These are phyloP conservation scores for Bombyx mandarina DNA, from an alignment of 1,140 invertebrate species.

Conservation along the genomic window DNA sequence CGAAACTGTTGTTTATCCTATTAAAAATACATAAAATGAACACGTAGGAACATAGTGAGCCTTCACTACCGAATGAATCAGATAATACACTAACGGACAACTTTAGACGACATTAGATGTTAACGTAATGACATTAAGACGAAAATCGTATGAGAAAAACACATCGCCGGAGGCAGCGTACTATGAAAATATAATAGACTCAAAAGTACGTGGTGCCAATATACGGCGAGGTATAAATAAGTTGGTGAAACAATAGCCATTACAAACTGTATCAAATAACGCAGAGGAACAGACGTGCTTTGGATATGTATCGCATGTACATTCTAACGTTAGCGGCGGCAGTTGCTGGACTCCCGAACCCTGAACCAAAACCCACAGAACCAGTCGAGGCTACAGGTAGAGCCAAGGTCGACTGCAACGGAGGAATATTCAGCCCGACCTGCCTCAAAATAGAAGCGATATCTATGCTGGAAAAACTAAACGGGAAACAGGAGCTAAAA, in stretches of 20 bases:
- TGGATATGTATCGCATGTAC: conserved; percentile 38
- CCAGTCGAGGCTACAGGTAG: conserved; percentile 34
- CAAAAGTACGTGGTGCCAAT: conserved; percentile 46
- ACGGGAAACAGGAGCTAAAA: conserved; percentile 74
- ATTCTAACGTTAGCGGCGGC: conserved; percentile 25
- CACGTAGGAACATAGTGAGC: conserved; percentile 22
- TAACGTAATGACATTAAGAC: conserved; percentile 12
- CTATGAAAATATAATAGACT: conserved; percentile 67
- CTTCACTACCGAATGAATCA: conserved; percentile 41
- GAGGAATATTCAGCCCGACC: conserved; percentile 78
- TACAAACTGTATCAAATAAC: conserved; percentile 52
- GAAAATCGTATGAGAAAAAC: conserved; percentile 4
- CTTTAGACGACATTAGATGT: conserved; percentile 18
- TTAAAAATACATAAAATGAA: conserved; percentile 18
- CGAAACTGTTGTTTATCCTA: conserved; percentile 5
- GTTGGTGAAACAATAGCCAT: conserved; percentile 38
- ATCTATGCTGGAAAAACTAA: conserved; percentile 80
- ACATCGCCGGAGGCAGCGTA: conserved; percentile 52
- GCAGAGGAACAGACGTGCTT: conserved; percentile 39
- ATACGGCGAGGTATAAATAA: conserved; percentile 62
- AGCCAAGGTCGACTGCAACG: conserved; percentile 73
- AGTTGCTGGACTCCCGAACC: conserved; percentile 35
- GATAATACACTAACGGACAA: conserved; percentile 36
- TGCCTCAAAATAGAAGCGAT: conserved; percentile 87
- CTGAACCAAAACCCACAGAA: conserved; percentile 30